Evolutionary conservation across 2,113 vertebrate species (phyloP).

Genomic region (Corvus cornix): DNA sequence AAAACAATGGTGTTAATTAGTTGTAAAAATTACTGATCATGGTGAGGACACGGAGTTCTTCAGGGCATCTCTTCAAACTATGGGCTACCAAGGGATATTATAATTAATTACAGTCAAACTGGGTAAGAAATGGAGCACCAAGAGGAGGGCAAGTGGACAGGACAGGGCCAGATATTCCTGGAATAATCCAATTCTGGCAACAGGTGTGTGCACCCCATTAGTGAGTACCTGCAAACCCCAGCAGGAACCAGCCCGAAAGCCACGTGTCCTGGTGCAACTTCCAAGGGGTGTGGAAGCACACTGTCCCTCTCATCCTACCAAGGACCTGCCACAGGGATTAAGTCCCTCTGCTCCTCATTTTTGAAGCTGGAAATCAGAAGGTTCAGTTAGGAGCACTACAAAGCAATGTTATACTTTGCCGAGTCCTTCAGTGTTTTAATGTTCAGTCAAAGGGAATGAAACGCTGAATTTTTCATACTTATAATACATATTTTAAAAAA

Average conservation of each 20-base stretch:
- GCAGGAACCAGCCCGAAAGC: background rate
- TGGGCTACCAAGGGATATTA: background rate
- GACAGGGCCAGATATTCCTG: background rate
- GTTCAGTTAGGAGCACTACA: background rate
- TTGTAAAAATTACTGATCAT: background rate
- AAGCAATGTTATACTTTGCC: rapidly evolving
- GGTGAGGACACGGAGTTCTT: rapidly evolving
- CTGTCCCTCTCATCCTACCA: rapidly evolving
- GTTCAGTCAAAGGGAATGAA: background rate
- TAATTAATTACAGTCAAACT: background rate
- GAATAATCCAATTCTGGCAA: background rate
- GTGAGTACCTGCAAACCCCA: background rate
- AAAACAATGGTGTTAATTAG: background rate
- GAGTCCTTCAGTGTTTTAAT: background rate
- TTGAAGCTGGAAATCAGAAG: background rate
- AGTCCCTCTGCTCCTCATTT: background rate
- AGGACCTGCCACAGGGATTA: background rate
- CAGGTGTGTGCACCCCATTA: rapidly evolving
- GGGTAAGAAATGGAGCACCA: background rate
- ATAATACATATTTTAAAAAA: background rate
- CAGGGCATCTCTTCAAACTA: background rate
- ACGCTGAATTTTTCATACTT: background rate
- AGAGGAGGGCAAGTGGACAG: background rate
- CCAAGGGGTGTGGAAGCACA: background rate
- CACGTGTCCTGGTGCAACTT: rapidly evolving